phyloP scores from a whole-genome alignment of 2,797 vertebrate genomes.

The Catharus ustulatus region DNA sequence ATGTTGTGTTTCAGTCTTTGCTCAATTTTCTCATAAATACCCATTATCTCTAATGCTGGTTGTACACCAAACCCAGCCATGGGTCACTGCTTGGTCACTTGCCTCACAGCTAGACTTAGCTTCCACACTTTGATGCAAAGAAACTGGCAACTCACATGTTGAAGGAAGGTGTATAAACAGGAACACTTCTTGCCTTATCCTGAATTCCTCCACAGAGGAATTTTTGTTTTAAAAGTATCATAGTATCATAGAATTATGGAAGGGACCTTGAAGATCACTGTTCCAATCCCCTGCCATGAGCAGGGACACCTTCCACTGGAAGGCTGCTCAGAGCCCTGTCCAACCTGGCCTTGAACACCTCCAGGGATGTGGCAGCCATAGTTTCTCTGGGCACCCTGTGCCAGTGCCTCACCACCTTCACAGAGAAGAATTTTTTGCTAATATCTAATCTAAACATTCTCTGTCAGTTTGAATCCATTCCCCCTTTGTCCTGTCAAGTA shows the following conservation, averaged over 20 bases:
- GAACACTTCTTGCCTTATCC: neutral
- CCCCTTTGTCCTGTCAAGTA: neutral
- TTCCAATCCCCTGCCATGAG: neutral
- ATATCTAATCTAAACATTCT: neutral
- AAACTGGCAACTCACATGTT: neutral
- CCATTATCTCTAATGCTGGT: neutral
- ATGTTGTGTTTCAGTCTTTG: neutral
- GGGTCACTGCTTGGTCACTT: neutral
- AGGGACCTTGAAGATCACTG: neutral
- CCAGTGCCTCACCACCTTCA: neutral
- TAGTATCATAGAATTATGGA: neutral
- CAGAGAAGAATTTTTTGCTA: neutral
- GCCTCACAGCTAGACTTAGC: neutral
- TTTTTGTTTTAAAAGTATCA: neutral
- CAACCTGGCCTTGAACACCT: neutral
- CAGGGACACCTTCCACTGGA: neutral
- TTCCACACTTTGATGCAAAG: neutral
- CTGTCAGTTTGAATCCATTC: neutral
- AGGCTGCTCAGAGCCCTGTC: neutral
- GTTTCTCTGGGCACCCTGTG: neutral
- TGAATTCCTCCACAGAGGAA: constrained; percentile 10
- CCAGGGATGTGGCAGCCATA: neutral
- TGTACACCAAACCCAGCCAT: neutral
- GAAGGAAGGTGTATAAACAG: neutral
- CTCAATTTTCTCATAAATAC: neutral